Conservation (phyloP, 2,888 invertebrate genomes). For the Atrina japonica region DNA sequence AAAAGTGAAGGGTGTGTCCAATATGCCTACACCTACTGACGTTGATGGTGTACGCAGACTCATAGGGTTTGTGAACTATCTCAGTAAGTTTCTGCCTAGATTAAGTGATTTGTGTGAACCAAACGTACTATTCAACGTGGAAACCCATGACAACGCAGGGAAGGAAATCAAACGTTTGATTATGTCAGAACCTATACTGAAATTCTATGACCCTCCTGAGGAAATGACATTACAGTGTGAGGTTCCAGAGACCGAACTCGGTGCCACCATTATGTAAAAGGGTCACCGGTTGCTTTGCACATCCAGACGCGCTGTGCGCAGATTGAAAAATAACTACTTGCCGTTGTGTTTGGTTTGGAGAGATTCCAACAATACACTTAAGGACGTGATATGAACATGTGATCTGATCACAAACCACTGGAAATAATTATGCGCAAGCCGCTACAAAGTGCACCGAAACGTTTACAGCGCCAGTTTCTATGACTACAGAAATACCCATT, state of each 20-base stretch:
- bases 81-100: no score
- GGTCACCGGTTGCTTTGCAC: constrained; percentile 36
- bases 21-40: no score
- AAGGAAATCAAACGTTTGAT: no score
- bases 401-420: no score
- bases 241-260: constrained; percentile 36
- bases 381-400: no score
- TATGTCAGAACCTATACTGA: constrained; percentile 25
- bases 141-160: background rate
- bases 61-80: no score
- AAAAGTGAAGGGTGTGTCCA: no score
- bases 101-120: constrained; percentile 27
- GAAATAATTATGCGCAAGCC: no score
- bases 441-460: no score
- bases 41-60: no score
- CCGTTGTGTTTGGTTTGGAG: constrained; percentile 40
- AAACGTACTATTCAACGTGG: constrained; percentile 15
- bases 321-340: constrained; percentile 48
- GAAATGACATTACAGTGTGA: constrained; percentile 36
- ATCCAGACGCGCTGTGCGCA: constrained; percentile 22
- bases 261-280: constrained; percentile 40
- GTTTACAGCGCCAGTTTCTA: no score
- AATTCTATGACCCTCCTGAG: constrained; percentile 34
- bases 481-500: background rate
- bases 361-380: constrained; percentile 41